Base-by-base conservation (phyloP, 2,888 invertebrate genomes). In the Tinea trinotella region DNA sequence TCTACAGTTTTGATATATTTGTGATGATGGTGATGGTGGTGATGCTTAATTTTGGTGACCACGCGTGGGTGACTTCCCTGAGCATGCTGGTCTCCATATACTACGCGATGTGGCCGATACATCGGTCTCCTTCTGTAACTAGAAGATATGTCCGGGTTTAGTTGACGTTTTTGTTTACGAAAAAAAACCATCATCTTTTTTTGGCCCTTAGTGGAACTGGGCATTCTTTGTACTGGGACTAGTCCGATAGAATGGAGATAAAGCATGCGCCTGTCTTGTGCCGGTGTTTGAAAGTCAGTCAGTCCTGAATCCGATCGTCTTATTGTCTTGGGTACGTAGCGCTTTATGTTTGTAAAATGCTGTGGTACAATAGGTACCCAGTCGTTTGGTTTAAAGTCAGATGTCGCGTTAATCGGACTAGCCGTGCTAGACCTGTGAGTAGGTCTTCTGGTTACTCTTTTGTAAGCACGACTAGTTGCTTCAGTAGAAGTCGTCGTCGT, bases 1-100 rank as follows among this genome's bases (percentile, higher is more conserved):
- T 89, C 83, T 17, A 90, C 78, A 30, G 89, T 89, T 68, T 90
- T 88, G 3, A 90, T 71, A 63, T 90, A 89, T 70, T 88, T 88
- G 64, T 90, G 90, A 63, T 90, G 90, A 65, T 90, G 90, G 62
- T 90, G 90, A 60, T 90, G 90, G 62, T 90, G 90, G 62, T 90
- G 90, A 62, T 90, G 90, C 65, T 90, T 87, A 61, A 87, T 71
- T 70, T 78, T 85, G 55, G 83, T 82, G 60, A 74, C 61, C 57
- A 73, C 65, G 56, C 65, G 70, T 46, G 57, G 59, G 56, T 70
- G 65, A 61, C 73, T 76, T 53, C 63, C 72, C 56, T 76, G 76
- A 44, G 68, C 60, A 54, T 74, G 70, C 54, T 71, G 70, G 55
- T 81, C 76, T 34, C 63, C 67, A 56, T 67, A 63, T 57, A 59